These are phyloP conservation scores for Oreocharis arfaki DNA, from an alignment of 2,113 vertebrate species.

Conservation along the genomic window DNA sequence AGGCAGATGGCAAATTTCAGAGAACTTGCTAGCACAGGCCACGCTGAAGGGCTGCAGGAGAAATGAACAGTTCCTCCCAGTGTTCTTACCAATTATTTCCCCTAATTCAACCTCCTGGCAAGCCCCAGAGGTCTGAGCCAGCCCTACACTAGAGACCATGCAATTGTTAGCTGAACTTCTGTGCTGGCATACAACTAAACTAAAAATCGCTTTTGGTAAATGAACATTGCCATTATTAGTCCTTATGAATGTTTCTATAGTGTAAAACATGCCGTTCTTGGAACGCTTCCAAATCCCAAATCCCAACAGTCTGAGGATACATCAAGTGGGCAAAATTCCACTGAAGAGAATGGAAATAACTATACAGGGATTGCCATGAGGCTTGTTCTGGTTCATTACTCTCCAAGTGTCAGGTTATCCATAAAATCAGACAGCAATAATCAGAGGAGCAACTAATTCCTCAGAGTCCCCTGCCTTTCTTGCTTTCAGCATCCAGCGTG, in stretches of 20 bases:
- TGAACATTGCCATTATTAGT: neutral
- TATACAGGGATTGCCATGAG: neutral
- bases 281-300: neutral
- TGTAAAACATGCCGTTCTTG: neutral
- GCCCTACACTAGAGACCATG: neutral
- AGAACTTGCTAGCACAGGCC: neutral
- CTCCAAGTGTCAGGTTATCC: neutral
- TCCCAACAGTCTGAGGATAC: neutral
- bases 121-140: neutral
- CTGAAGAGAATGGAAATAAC: neutral
- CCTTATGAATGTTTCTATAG: neutral
- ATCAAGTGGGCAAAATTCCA: neutral
- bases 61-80: neutral
- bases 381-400: neutral
- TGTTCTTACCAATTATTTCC: neutral
- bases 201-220: neutral
- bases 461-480: neutral
- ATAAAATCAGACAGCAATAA: neutral
- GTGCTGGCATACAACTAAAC: neutral
- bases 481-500: neutral
- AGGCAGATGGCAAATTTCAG: neutral
- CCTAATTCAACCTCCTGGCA: neutral
- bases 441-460: neutral
- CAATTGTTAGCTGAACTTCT: neutral
- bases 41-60: neutral